These are phyloP conservation scores for Petrocephalus microphthalmus DNA, from an alignment of 2,113 vertebrate species.

Conservation along the genomic window DNA sequence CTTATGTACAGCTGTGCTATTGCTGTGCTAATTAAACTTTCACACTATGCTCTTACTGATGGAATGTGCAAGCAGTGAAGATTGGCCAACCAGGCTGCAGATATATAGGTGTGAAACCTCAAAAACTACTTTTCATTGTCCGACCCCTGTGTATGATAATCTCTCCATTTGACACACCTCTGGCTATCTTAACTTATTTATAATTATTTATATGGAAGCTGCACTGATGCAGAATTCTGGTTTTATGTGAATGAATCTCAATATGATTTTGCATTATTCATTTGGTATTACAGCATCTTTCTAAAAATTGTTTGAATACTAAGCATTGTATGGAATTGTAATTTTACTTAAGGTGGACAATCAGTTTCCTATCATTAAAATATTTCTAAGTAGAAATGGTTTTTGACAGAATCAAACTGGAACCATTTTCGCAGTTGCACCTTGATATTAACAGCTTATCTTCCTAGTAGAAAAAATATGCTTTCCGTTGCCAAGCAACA, in stretches of 20 bases:
- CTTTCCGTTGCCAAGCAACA: conserved; percentile 25
- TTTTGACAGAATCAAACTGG: neutral
- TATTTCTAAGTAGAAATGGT: conserved; percentile 1
- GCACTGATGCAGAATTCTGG: neutral
- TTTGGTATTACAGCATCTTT: neutral
- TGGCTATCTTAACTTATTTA: neutral
- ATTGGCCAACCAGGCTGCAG: neutral
- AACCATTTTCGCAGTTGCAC: neutral
- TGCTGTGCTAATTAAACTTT: neutral
- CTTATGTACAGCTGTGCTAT: neutral
- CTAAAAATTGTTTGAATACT: neutral
- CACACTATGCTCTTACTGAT: neutral
- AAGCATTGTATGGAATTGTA: neutral
- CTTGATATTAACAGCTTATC: neutral
- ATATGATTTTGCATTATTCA: neutral
- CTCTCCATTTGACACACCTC: neutral
- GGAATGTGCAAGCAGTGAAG: neutral
- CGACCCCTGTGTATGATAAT: too few species aligned
- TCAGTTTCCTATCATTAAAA: neutral
- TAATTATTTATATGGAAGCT: neutral
- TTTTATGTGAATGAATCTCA: neutral
- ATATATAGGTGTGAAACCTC: neutral
- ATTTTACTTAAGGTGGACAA: neutral
- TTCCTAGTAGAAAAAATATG: conserved; percentile 14
- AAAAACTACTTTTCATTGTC: too few species aligned